Evolutionary conservation across 2,888 invertebrate genomes (phyloP).

Genomic region (Leptopilina drosophilae): DNA sequence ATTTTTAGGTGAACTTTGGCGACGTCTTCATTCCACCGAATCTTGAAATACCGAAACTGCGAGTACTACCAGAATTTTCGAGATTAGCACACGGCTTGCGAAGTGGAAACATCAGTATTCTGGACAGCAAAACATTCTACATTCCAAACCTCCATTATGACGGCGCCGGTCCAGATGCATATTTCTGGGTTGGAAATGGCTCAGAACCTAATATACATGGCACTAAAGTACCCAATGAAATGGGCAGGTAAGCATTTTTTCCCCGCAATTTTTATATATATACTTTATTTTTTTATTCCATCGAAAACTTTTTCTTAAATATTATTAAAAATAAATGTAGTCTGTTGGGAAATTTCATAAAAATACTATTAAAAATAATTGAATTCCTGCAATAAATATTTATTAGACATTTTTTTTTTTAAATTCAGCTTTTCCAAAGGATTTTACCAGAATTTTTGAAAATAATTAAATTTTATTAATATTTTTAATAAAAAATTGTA

Average conservation of each 20-base stretch:
- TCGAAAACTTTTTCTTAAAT: no score
- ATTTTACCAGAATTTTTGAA: no score
- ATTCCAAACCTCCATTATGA: conserved; percentile 96
- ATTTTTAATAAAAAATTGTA: no score
- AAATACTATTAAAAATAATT: no score
- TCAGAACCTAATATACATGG: conserved; percentile 88
- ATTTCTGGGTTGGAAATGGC: conserved; percentile 96
- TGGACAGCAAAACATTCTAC: conserved; percentile 94
- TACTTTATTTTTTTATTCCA: neutral
- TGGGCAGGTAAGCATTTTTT: conserved; percentile 81
- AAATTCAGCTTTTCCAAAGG: no score
- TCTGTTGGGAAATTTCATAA: no score
- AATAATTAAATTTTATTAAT: no score
- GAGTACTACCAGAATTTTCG: conserved; percentile 91
- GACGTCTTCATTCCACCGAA: conserved; percentile 88
- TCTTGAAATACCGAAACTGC: conserved; percentile 87
- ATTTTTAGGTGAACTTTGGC: conserved; percentile 90
- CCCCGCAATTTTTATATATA: neutral
- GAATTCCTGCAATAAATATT: no score
- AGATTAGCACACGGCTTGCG: conserved; percentile 91
- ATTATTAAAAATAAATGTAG: no score
- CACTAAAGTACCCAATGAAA: conserved; percentile 93
- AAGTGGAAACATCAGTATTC: conserved; percentile 93
- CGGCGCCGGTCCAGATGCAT: conserved; percentile 94
- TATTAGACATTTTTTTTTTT: no score